These are phyloP conservation scores for Nomada hirtipes DNA, from an alignment of 2,888 invertebrate genomes.

Conservation along the genomic window DNA sequence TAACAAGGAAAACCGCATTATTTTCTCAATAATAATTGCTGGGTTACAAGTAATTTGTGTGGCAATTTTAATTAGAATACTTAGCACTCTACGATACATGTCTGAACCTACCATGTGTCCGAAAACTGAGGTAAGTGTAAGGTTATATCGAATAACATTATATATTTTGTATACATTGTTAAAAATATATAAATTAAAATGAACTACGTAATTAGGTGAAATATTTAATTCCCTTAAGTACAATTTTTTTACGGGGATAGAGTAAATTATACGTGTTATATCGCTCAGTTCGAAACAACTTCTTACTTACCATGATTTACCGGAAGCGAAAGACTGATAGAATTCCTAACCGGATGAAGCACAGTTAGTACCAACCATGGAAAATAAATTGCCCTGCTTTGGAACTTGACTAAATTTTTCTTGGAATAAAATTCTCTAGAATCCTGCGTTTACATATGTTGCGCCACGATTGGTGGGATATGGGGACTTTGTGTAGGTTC, in stretches of 20 bases:
- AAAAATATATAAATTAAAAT: constrained; percentile 18
- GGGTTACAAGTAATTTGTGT: not conserved
- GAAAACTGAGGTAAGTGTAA: constrained; percentile 35
- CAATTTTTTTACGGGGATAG: constrained; percentile 23
- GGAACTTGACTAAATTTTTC: not conserved
- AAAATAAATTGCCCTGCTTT: constrained; percentile 7
- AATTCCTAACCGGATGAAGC: constrained; percentile 42
- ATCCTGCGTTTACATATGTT: too few species aligned
- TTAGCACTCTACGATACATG: not conserved
- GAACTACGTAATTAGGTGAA: not conserved
- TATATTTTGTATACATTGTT: not conserved
- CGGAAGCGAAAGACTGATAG: constrained; percentile 76
- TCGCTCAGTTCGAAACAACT: constrained; percentile 43
- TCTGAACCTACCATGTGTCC: constrained; percentile 66
- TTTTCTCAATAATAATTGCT: not conserved
- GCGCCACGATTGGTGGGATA: too few species aligned
- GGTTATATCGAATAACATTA: constrained; percentile 57
- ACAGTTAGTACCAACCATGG: constrained; percentile 30
- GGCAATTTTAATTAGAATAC: not conserved
- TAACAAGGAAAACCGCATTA: not conserved
- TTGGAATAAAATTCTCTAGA: constrained; percentile 7
- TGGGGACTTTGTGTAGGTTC: too few species aligned
- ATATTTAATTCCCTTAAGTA: not conserved
- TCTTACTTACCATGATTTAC: constrained; percentile 77
- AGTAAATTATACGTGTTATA: constrained; percentile 51